These are phyloP conservation scores for Tragelaphus strepsiceros DNA, from an alignment of 2,113 vertebrate species.

Conservation along the genomic window DNA sequence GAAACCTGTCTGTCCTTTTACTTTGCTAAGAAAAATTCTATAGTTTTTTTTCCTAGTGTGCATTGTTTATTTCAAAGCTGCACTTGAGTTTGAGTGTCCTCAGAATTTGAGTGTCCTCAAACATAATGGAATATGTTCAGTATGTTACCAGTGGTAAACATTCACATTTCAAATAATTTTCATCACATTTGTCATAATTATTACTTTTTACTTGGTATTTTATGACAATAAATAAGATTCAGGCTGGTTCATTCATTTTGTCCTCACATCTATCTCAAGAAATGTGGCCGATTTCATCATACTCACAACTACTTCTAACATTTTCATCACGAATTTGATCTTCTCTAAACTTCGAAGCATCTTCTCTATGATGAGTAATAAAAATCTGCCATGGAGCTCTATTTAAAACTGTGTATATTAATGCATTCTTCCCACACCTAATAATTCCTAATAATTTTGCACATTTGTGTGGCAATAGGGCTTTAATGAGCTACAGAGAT, in stretches of 20 bases:
- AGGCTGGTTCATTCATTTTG: neutral
- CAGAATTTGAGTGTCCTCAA: neutral
- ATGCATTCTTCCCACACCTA: neutral
- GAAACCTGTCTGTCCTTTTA: neutral
- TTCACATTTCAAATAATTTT: neutral
- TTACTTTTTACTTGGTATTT: neutral
- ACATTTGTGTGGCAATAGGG: neutral
- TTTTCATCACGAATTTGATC: neutral
- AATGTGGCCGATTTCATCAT: neutral
- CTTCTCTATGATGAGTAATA: neutral
- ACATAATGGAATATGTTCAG: neutral
- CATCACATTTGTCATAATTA: neutral
- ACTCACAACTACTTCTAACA: neutral
- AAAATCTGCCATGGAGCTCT: neutral
- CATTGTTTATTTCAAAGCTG: neutral
- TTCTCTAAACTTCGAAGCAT: conserved; percentile 11
- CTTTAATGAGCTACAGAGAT: neutral
- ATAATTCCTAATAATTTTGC: neutral
- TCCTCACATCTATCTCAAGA: neutral
- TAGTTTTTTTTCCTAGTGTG: neutral
- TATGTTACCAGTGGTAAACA: neutral
- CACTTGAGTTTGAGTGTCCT: neutral
- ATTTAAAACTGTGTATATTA: neutral
- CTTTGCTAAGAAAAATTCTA: neutral
- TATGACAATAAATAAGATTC: neutral